These are phyloP conservation scores for Sorex maritimensis DNA, from an alignment of 2,797 vertebrate genomes.

Conservation along the genomic window DNA sequence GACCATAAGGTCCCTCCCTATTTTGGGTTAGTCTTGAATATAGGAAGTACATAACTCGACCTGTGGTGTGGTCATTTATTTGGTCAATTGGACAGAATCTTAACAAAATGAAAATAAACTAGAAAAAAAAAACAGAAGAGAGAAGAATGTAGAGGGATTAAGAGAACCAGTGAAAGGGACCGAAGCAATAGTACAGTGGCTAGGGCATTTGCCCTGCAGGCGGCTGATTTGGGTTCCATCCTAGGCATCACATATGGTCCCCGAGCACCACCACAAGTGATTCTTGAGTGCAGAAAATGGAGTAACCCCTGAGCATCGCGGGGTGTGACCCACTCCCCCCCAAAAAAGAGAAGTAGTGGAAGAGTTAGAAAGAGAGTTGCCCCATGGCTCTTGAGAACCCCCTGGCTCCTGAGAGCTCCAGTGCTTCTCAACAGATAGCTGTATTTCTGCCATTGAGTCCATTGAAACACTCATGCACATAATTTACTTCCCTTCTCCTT, in stretches of 20 bases:
- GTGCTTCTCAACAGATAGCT: not conserved
- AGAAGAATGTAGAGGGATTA: not conserved
- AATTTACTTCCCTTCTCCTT: not conserved
- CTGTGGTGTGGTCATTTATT: not conserved
- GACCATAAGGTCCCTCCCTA: not conserved
- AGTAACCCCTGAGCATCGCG: too few species aligned
- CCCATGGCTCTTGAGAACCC: too few species aligned
- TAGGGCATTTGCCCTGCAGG: too few species aligned
- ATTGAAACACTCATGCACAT: not conserved
- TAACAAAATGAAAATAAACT: not conserved
- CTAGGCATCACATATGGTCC: too few species aligned
- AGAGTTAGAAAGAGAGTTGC: not conserved
- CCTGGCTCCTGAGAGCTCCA: not conserved
- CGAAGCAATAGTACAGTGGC: too few species aligned
- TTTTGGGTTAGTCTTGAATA: not conserved
- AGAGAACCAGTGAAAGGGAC: too few species aligned
- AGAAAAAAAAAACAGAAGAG: not conserved
- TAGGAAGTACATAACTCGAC: not conserved
- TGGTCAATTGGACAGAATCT: not conserved
- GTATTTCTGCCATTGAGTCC: not conserved
- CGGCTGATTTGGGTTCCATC: too few species aligned
- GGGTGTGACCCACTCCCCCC: too few species aligned
- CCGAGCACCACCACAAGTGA: too few species aligned
- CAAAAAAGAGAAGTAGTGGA: not conserved
- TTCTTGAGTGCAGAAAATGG: too few species aligned